phyloP scores from a whole-genome alignment of 2,888 invertebrate species.

The Beris chalybata region DNA sequence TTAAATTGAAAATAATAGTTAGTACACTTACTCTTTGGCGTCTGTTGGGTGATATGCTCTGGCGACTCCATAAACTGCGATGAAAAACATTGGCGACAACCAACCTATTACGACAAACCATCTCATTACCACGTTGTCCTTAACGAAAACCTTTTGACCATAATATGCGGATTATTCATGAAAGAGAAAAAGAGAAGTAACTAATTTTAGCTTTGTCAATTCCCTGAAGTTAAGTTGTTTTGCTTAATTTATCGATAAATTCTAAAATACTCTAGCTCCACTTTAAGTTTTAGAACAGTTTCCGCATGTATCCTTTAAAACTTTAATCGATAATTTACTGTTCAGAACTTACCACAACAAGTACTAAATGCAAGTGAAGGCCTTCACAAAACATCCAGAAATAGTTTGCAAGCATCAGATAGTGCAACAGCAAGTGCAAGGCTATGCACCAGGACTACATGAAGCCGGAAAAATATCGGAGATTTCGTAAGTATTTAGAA shows the following conservation, averaged over 20 bases:
- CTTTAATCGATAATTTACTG: neutral
- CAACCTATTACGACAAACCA: conserved; percentile 72
- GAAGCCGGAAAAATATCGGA: neutral
- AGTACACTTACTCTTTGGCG: conserved; percentile 60
- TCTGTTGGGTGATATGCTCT: conserved; percentile 58
- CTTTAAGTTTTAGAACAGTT: too few relatives aligned
- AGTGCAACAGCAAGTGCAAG: conserved; percentile 69
- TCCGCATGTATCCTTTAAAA: neutral
- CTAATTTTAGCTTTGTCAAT: too few relatives aligned
- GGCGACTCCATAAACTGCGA: conserved; percentile 53
- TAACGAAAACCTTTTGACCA: conserved; percentile 65
- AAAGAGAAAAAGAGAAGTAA: conserved; percentile 9
- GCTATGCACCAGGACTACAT: conserved; percentile 70
- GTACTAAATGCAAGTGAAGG: conserved; percentile 72
- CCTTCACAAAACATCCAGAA: conserved; percentile 87
- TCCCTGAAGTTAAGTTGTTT: too few relatives aligned
- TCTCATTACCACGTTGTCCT: conserved; percentile 69
- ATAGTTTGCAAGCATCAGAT: conserved; percentile 76
- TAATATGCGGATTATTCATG: neutral
- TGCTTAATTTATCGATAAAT: too few relatives aligned
- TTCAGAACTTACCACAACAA: conserved; percentile 65
- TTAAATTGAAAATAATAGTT: neutral
- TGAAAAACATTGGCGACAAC: conserved; percentile 63
- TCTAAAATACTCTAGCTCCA: too few relatives aligned
- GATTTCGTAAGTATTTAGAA: neutral